Percentiles rank a stretch among this genome's conserved stretches.
These are phyloP conservation scores for Propithecus perrieri DNA, from an alignment of 2,797 vertebrate genomes.

Conservation along the genomic window DNA sequence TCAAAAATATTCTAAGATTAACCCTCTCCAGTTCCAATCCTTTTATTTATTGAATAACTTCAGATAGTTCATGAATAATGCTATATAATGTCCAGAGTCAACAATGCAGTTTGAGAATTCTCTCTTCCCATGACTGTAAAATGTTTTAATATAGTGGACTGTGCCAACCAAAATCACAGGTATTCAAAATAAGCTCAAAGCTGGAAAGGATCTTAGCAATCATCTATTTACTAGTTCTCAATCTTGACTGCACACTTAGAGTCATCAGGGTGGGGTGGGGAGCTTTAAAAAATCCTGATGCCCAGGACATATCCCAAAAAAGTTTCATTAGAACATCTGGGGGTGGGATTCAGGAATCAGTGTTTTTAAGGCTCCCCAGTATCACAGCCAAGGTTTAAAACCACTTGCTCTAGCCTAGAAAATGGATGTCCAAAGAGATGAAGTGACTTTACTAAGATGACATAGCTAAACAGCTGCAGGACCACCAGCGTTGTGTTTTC, in stretches of 20 bases:
- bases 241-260: neutral
- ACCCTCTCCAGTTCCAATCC: neutral
- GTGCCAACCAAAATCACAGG: neutral
- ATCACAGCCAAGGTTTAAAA: neutral
- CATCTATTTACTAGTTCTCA: neutral
- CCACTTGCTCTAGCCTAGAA: neutral
- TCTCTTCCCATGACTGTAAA: slow-evolving; percentile 1
- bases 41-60: neutral
- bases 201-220: neutral
- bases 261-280: neutral
- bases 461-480: neutral
- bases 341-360: neutral
- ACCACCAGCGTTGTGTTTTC: neutral
- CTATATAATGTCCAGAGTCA: neutral
- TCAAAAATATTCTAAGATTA: neutral
- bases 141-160: neutral
- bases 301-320: neutral
- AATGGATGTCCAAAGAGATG: neutral
- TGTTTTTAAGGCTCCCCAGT: neutral
- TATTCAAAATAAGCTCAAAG: slow-evolving; percentile 39
- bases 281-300: neutral
- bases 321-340: neutral
- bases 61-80: slow-evolving; percentile 15
- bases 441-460: neutral
- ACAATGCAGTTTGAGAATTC: neutral